Conservation (phyloP, 2,797 vertebrate genomes). For the Synaphobranchus kaupii region DNA sequence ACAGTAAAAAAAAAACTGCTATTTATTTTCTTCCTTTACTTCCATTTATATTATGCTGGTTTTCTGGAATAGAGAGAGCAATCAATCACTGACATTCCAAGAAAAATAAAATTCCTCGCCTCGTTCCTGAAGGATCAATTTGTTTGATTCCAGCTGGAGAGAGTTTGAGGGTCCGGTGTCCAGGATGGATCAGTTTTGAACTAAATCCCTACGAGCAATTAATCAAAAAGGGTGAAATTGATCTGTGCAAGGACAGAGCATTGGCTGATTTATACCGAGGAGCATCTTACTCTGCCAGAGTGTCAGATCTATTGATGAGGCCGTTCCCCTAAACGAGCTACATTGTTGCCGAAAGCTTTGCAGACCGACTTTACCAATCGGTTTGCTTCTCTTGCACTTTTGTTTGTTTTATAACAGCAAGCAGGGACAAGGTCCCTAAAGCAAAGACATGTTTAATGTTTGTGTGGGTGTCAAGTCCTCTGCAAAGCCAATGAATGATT, state of each 20-base stretch:
- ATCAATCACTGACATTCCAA: constrained; percentile 49
- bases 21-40: neutral
- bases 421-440: neutral
- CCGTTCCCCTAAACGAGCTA: constrained; percentile 21
- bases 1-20: neutral
- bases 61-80: constrained; percentile 54
- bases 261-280: constrained; percentile 44
- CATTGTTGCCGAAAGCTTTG: constrained; percentile 12
- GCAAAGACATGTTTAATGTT: neutral
- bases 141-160: constrained; percentile 50
- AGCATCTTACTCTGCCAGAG: constrained; percentile 43
- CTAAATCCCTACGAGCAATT: constrained; percentile 58
- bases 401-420: neutral
- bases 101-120: constrained; percentile 50
- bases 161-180: constrained; percentile 48
- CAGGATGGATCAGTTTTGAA: constrained; percentile 57
- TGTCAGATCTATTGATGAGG: constrained; percentile 45
- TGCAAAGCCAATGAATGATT: too few relatives aligned
- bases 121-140: constrained; percentile 53
- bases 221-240: constrained; percentile 53
- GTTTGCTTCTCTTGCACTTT: neutral
- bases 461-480: neutral
- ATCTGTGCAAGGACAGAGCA: constrained; percentile 45
- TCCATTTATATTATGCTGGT: constrained; percentile 25
- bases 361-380: neutral